phyloP scores from a whole-genome alignment of 2,113 vertebrate species.

The Thunnus maccoyii region DNA sequence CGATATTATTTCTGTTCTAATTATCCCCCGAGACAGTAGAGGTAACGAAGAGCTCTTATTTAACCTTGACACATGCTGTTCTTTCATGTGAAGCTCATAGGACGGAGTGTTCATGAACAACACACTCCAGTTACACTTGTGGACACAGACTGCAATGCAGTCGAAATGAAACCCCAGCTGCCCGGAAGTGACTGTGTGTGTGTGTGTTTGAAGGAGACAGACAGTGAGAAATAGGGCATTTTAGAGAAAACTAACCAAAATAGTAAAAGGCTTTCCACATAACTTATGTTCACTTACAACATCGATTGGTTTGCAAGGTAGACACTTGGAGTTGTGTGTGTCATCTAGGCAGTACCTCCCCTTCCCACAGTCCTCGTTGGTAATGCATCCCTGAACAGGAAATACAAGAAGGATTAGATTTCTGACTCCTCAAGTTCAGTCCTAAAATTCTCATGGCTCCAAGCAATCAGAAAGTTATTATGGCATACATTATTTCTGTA shows the following conservation, averaged over 20 bases:
- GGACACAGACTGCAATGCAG: constrained; percentile 83
- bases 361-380: constrained; percentile 89
- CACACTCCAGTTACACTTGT: constrained; percentile 78
- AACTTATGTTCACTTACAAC: constrained; percentile 80
- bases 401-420: constrained; percentile 1
- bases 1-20: constrained; percentile 1
- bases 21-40: not conserved
- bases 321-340: constrained; percentile 86
- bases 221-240: not conserved
- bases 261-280: not conserved
- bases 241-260: constrained; percentile 6
- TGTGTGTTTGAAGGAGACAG: not conserved
- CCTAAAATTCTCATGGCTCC: not conserved
- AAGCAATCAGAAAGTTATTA: not conserved
- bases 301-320: constrained; percentile 87
- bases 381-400: constrained; percentile 88
- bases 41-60: constrained; percentile 40
- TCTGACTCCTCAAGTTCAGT: not conserved
- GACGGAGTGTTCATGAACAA: constrained; percentile 31
- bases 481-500: not conserved
- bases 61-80: constrained; percentile 55
- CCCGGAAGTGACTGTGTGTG: constrained; percentile 5
- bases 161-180: constrained; percentile 55
- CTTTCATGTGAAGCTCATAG: constrained; percentile 58
- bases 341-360: constrained; percentile 88